Percentiles rank a stretch among this genome's conserved stretches.
Conservation (phyloP, 2,888 invertebrate genomes). For the Hypsopygia costalis region DNA sequence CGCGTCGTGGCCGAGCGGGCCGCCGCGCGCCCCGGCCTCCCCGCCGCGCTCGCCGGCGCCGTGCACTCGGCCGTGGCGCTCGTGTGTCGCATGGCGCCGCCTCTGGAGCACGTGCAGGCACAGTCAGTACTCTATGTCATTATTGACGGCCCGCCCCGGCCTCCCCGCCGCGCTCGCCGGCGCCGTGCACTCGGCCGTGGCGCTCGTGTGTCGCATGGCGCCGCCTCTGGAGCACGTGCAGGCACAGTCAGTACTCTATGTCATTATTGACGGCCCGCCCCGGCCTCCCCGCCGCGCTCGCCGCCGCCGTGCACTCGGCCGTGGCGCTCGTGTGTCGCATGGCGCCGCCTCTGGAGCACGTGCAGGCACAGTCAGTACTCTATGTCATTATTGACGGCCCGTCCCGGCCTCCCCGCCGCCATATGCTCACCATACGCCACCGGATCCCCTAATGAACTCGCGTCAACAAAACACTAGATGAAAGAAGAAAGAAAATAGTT, state of each 20-base stretch:
- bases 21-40: slow-evolving; percentile 85
- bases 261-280: too few species aligned
- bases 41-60: slow-evolving; percentile 81
- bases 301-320: slow-evolving; percentile 76
- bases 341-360: slow-evolving; percentile 82
- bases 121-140: slow-evolving; percentile 36
- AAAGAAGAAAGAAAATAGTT: too few species aligned
- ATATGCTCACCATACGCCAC: too few species aligned
- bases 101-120: slow-evolving; percentile 47
- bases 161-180: slow-evolving; percentile 79
- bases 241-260: slow-evolving; percentile 36
- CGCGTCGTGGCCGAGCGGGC: slow-evolving; percentile 85
- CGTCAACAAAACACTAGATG: too few species aligned
- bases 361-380: slow-evolving; percentile 41
- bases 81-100: slow-evolving; percentile 89
- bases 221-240: slow-evolving; percentile 77
- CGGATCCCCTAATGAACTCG: too few species aligned
- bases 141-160: slow-evolving; percentile 88
- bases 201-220: slow-evolving; percentile 88
- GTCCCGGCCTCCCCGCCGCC: slow-evolving; percentile 85
- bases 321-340: slow-evolving; percentile 88
- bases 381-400: too few species aligned
- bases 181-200: slow-evolving; percentile 81
- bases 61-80: slow-evolving; percentile 83
- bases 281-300: slow-evolving; percentile 84